Percentiles rank a stretch among this genome's conserved stretches.
These are phyloP conservation scores for Sarcoramphus papa DNA, from an alignment of 2,797 vertebrate species.

Conservation along the genomic window DNA sequence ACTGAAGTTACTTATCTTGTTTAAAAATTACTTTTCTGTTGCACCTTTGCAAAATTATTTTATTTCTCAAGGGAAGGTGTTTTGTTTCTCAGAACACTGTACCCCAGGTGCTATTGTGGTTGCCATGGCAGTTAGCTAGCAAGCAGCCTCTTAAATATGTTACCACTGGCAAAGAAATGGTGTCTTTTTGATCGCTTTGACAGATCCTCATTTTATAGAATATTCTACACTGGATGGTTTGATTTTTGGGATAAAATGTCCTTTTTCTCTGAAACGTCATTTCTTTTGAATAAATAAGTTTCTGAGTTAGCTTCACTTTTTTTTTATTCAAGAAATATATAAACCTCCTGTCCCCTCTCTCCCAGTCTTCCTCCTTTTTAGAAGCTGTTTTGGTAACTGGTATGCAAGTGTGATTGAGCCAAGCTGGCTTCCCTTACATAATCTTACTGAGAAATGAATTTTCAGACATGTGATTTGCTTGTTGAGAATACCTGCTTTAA, in stretches of 20 bases:
- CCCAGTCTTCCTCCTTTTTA: background rate
- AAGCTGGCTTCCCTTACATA: background rate
- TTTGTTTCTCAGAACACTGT: background rate
- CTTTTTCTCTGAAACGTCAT: background rate
- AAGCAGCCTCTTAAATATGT: background rate
- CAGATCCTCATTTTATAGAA: background rate
- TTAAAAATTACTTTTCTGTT: background rate
- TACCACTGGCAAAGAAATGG: background rate
- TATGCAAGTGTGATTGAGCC: background rate
- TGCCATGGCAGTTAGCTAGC: slow-evolving; percentile 46
- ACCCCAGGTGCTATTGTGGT: background rate
- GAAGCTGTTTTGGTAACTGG: background rate
- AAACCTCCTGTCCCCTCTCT: background rate
- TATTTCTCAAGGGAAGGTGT: background rate
- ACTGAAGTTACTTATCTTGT: background rate
- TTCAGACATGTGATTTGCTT: background rate
- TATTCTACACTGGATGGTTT: background rate
- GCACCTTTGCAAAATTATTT: background rate
- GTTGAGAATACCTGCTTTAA: background rate
- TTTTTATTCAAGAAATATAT: background rate
- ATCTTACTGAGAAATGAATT: background rate
- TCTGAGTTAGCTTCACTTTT: background rate
- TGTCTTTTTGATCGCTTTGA: background rate
- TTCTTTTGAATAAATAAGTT: background rate
- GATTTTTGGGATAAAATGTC: background rate